Evolutionary conservation across 2,888 invertebrate genomes (phyloP).

Genomic region (Hirtodrosophila alboralis): DNA sequence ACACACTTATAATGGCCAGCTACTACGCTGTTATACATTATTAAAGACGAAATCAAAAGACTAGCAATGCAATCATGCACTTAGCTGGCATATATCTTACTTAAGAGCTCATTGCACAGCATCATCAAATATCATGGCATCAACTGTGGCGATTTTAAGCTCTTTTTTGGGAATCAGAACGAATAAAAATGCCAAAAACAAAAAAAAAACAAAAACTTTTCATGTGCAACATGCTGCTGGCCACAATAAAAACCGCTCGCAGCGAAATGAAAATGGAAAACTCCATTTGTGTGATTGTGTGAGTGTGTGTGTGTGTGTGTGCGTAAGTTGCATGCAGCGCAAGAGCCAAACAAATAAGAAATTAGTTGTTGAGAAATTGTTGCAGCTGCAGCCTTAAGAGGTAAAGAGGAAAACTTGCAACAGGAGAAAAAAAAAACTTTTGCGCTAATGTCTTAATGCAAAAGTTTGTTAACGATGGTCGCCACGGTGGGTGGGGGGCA

Average conservation of each 20-base stretch:
- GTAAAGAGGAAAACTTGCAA: conserved; percentile 49
- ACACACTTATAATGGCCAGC: conserved; percentile 35
- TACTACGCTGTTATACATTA: conserved; percentile 35
- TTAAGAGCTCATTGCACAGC: conserved; percentile 21
- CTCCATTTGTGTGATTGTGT: conserved; percentile 42
- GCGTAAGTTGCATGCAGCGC: conserved; percentile 37
- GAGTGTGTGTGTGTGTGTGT: conserved; percentile 10
- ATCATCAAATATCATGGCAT: conserved; percentile 32
- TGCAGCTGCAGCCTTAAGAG: conserved; percentile 64
- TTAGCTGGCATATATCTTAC: conserved; percentile 10
- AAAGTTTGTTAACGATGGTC: conserved; percentile 71
- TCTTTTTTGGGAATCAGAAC: conserved; percentile 45
- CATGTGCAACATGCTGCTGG: conserved; percentile 69
- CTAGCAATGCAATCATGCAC: conserved; percentile 17
- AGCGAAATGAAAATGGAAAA: conserved; percentile 71
- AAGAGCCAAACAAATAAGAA: conserved; percentile 77
- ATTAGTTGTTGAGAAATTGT: conserved; percentile 76
- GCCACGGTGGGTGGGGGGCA: too few species aligned
- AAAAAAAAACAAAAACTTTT: too few species aligned
- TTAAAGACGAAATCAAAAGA: conserved; percentile 10
- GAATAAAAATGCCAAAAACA: conserved; percentile 62
- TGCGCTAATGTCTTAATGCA: conserved; percentile 79
- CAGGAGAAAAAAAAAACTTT: conserved; percentile 55
- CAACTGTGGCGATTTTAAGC: conserved; percentile 14
- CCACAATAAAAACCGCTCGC: conserved; percentile 48